phyloP scores from a whole-genome alignment of 1,140 invertebrate genomes.

The Berghia stephanieae region DNA sequence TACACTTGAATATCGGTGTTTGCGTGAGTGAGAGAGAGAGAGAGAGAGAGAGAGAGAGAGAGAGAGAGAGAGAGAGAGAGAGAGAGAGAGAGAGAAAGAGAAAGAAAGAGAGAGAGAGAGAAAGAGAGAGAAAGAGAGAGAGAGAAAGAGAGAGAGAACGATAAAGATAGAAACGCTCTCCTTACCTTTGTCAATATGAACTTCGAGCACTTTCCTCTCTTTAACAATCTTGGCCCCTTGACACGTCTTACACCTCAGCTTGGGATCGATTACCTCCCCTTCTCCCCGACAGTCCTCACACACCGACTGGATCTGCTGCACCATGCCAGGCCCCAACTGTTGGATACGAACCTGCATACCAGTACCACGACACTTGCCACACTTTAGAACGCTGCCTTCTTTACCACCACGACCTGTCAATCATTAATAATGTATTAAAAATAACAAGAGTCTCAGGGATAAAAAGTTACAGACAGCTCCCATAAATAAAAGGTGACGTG shows the following conservation, averaged over 20 bases:
- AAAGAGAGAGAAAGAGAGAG: neutral
- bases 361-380: slow-evolving; percentile 85
- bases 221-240: slow-evolving; percentile 89
- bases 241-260: slow-evolving; percentile 93
- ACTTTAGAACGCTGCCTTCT: slow-evolving; percentile 85
- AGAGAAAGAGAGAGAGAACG: no score
- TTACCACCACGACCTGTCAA: slow-evolving; percentile 82
- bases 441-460: no score
- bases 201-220: slow-evolving; percentile 95
- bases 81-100: slow-evolving; percentile 22
- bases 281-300: slow-evolving; percentile 89
- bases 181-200: slow-evolving; percentile 82
- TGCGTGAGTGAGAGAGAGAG: neutral
- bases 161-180: neutral
- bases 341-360: slow-evolving; percentile 93
- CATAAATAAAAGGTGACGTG: no score
- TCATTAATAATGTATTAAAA: neutral
- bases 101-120: slow-evolving; percentile 27
- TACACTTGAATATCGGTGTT: neutral
- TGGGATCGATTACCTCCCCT: slow-evolving; percentile 85
- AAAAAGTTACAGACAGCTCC: no score
- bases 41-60: slow-evolving; percentile 25
- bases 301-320: slow-evolving; percentile 93
- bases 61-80: slow-evolving; percentile 25
- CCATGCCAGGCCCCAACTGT: slow-evolving; percentile 93